These are phyloP conservation scores for Aphelocoma californica DNA, from an alignment of 2,797 vertebrate species.

Conservation along the genomic window DNA sequence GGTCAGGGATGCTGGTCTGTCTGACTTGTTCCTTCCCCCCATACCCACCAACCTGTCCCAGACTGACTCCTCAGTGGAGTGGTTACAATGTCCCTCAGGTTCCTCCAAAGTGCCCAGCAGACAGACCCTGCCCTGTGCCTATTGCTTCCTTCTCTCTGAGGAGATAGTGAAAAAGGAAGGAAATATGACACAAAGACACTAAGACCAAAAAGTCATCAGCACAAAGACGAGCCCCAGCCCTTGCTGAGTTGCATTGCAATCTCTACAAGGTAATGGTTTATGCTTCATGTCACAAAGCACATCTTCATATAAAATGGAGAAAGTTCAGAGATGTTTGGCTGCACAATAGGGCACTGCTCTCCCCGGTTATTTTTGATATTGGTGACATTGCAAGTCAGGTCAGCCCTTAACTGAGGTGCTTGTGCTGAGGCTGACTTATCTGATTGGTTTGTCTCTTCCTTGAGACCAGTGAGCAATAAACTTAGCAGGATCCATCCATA, in stretches of 20 bases:
- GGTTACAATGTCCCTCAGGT: accelerated
- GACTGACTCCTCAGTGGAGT: not conserved
- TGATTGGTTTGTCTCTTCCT: not conserved
- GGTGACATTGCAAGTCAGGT: not conserved
- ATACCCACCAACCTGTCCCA: not conserved
- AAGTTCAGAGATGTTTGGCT: not conserved
- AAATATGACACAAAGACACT: not conserved
- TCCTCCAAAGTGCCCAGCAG: not conserved
- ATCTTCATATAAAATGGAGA: not conserved
- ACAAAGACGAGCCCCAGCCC: not conserved
- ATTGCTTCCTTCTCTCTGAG: not conserved
- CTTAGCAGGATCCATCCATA: not conserved
- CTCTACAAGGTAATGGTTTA: not conserved
- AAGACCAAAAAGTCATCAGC: not conserved
- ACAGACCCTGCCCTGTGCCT: not conserved
- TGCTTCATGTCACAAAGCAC: not conserved
- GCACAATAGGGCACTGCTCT: accelerated
- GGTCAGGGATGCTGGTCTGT: not conserved
- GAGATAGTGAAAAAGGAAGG: not conserved
- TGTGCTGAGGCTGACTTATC: not conserved
- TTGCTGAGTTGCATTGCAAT: not conserved
- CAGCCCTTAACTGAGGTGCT: not conserved
- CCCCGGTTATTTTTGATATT: not conserved
- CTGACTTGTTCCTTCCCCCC: not conserved
- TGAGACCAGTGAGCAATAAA: not conserved